A percentile compares a stretch with the other conserved stretches of the same genome.
Evolutionary conservation across 2,797 vertebrate species (phyloP).

Genomic region (Carduelis carduelis): DNA sequence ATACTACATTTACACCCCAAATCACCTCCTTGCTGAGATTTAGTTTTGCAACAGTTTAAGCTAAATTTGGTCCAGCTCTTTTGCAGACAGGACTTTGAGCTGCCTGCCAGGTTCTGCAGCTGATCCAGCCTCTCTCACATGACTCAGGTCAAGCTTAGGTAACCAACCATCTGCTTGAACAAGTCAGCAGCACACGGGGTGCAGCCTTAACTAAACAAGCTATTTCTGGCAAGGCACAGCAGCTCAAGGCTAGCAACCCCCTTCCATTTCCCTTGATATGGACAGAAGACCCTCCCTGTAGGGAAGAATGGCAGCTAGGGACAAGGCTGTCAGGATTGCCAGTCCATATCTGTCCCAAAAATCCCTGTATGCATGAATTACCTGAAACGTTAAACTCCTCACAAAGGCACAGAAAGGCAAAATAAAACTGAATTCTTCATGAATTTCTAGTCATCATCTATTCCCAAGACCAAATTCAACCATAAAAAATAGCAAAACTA

Average conservation of each 20-base stretch:
- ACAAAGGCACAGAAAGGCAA: not conserved
- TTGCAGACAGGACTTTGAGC: not conserved
- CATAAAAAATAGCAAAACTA: not conserved
- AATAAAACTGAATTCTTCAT: not conserved
- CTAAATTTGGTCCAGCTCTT: not conserved
- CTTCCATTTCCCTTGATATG: not conserved
- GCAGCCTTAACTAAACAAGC: not conserved
- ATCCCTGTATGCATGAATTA: not conserved
- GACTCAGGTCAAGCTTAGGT: not conserved
- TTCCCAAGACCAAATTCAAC: not conserved
- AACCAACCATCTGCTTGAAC: not conserved
- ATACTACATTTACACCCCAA: not conserved
- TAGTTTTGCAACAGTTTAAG: not conserved
- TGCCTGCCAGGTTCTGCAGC: rapidly evolving
- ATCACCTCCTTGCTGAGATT: not conserved
- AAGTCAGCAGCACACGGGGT: not conserved
- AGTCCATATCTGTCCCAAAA: rapidly evolving
- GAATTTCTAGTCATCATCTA: not conserved
- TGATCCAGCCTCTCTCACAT: not conserved
- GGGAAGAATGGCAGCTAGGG: not conserved
- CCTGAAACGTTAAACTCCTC: not conserved
- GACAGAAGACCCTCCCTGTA: not conserved
- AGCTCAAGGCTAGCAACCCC: not conserved
- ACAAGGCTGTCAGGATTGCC: not conserved
- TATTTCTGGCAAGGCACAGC: not conserved